Conservation (phyloP, 1,140 invertebrate genomes). For the Drosophila sp. region DNA sequence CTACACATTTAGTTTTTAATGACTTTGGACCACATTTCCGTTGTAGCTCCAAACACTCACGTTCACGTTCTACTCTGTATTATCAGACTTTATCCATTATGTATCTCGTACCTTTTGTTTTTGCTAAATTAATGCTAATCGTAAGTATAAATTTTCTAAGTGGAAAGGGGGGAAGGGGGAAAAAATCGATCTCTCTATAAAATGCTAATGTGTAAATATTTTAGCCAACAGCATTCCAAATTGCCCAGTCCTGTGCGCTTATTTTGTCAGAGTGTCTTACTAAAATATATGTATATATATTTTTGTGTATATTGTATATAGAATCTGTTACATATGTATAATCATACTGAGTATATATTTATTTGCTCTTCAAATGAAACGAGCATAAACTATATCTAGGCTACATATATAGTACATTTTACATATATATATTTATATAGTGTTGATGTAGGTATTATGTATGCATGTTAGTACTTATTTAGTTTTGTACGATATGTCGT, state of each 20-base stretch:
- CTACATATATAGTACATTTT: slow-evolving; percentile 45
- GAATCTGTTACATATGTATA: slow-evolving; percentile 38
- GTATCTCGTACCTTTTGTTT: slow-evolving; percentile 26
- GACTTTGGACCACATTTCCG: slow-evolving; percentile 57
- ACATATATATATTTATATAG: slow-evolving; percentile 28
- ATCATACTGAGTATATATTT: slow-evolving; percentile 25
- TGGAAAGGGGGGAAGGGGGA: slow-evolving; percentile 33
- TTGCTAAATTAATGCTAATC: neutral
- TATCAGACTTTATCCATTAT: slow-evolving; percentile 68
- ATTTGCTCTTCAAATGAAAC: slow-evolving; percentile 10
- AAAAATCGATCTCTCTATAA: slow-evolving; percentile 73
- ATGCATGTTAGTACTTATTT: slow-evolving; percentile 63
- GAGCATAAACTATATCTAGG: slow-evolving; percentile 33
- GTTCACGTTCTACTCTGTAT: slow-evolving; percentile 5
- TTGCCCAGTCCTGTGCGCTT: slow-evolving; percentile 64
- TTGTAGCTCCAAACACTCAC: no score
- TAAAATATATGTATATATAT: slow-evolving; percentile 57
- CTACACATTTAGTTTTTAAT: slow-evolving; percentile 48
- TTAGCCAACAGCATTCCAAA: slow-evolving; percentile 46
- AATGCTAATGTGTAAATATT: slow-evolving; percentile 70
- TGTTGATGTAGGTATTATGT: slow-evolving; percentile 50
- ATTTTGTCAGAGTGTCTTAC: slow-evolving; percentile 61
- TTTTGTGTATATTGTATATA: slow-evolving; percentile 38
- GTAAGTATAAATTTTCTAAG: slow-evolving; percentile 37
- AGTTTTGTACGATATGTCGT: slow-evolving; percentile 76